Base-by-base conservation (phyloP, 2,797 vertebrate genomes). In the Telmatherina bonti region DNA sequence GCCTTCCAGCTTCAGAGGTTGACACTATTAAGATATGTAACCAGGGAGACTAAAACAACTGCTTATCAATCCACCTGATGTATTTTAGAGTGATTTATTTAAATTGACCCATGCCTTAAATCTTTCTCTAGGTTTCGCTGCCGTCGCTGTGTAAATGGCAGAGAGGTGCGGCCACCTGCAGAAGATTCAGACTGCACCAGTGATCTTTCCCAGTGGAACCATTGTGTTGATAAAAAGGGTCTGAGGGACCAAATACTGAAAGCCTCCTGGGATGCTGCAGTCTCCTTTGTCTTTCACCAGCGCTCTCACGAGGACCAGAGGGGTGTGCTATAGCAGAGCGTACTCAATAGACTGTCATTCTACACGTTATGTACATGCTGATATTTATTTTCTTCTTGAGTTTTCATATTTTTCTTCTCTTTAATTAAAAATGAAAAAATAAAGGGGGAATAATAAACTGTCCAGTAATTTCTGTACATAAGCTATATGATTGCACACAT, bases 181-280 rank as follows among this genome's bases (percentile, higher is more conserved):
- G 94, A 94, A 0, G 95, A 93, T 12, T 90, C 95, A 0, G 97
- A 99, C 91, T 99, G 97, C 31, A 98, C 96, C 62, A 96, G 96
- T 3, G 94, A 98, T 87, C 89, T 99, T n/a, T 96, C 97, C 16
- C 96, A 96, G 84, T 99, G 98, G 98, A 93, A 97, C 64, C 98
- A 99, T 77, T 96, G 95, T 49, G 93, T 93, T 0, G 95, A 97
- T 56, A 98, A 96, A 86, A 93, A 92, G 36, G 95, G 96, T 0
- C 93, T 99, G 73, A 95, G 87, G 76, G 98, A 99, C 90, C 85
- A 93, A 0, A 95, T 97, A 68, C 88, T 99, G n/a, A 95, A 93
- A 79, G 94, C 96, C 10, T 96, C 97, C 0, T 99, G 98, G 98
- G 96, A 97, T 0, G 95, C 95, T 0, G 94, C 96, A 0, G 88